Conservation (phyloP, 2,113 vertebrate genomes). For the Corythoichthys haematopterus region DNA sequence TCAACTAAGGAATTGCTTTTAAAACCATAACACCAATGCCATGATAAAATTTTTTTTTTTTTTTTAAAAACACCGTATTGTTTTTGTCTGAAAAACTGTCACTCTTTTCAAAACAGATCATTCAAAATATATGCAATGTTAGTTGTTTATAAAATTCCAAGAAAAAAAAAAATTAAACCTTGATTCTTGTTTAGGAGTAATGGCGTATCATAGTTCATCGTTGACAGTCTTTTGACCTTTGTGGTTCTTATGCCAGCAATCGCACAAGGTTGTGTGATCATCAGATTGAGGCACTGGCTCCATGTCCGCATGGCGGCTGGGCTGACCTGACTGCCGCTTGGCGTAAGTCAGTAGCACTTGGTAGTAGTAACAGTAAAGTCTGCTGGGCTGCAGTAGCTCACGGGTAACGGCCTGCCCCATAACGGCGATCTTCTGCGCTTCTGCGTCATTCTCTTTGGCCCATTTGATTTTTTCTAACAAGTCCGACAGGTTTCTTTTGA, state of each 20-base stretch:
- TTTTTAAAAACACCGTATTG: too few species aligned
- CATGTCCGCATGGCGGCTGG: constrained; percentile 79
- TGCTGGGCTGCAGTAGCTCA: constrained; percentile 81
- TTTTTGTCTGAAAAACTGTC: neutral
- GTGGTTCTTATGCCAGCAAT: constrained; percentile 61
- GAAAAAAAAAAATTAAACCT: too few species aligned
- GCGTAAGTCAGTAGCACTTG: constrained; percentile 79
- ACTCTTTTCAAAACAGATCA: neutral
- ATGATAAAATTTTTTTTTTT: too few species aligned
- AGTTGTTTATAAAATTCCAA: neutral
- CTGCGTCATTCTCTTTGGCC: constrained; percentile 84
- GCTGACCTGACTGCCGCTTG: constrained; percentile 71
- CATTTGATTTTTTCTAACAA: constrained; percentile 84
- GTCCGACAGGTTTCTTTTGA: constrained; percentile 82
- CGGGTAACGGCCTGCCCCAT: constrained; percentile 76
- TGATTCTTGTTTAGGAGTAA: neutral
- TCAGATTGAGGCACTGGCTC: constrained; percentile 80
- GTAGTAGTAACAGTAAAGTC: constrained; percentile 90
- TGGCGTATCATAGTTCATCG: constrained; percentile 61
- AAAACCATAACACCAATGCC: too few species aligned
- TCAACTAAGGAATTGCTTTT: too few species aligned
- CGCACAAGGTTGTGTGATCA: constrained; percentile 72
- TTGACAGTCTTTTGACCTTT: neutral
- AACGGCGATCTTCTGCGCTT: constrained; percentile 75
- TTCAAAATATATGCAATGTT: neutral